Conservation (phyloP, 1,140 invertebrate species). For the Nasonia vitripennis region DNA sequence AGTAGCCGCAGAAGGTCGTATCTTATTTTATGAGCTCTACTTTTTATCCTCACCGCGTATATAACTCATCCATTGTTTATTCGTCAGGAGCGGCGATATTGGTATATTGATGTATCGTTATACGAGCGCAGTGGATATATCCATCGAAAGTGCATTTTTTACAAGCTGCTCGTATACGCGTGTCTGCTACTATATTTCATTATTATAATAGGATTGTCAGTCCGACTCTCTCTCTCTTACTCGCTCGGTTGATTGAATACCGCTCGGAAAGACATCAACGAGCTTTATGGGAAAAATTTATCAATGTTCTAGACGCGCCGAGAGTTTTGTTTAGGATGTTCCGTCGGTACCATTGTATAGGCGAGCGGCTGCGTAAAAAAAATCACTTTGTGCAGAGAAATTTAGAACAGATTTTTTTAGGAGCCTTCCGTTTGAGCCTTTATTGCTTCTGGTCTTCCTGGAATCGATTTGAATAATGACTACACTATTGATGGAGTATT, state of each 20-base stretch:
- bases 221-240: too few relatives aligned
- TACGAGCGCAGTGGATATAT: neutral
- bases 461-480: neutral
- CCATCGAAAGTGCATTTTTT: conserved; percentile 50
- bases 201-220: conserved; percentile 53
- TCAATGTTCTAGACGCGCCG: conserved; percentile 33
- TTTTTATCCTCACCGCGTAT: conserved; percentile 39
- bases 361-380: conserved; percentile 3
- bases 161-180: neutral
- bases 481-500: neutral
- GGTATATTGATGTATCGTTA: neutral
- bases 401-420: neutral
- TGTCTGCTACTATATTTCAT: conserved; percentile 49
- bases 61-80: conserved; percentile 51
- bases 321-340: neutral
- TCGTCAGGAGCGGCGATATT: conserved; percentile 11
- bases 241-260: conserved; percentile 41
- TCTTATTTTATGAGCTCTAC: conserved; percentile 50
- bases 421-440: neutral
- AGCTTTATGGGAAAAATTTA: conserved; percentile 50
- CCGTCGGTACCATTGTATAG: neutral
- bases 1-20: conserved; percentile 33
- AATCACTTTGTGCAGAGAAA: conserved; percentile 6
- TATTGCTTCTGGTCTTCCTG: conserved; percentile 4
- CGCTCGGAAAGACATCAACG: conserved; percentile 30